Base-by-base conservation (phyloP, 2,113 vertebrate genomes). In the Ailuropoda melanoleuca region DNA sequence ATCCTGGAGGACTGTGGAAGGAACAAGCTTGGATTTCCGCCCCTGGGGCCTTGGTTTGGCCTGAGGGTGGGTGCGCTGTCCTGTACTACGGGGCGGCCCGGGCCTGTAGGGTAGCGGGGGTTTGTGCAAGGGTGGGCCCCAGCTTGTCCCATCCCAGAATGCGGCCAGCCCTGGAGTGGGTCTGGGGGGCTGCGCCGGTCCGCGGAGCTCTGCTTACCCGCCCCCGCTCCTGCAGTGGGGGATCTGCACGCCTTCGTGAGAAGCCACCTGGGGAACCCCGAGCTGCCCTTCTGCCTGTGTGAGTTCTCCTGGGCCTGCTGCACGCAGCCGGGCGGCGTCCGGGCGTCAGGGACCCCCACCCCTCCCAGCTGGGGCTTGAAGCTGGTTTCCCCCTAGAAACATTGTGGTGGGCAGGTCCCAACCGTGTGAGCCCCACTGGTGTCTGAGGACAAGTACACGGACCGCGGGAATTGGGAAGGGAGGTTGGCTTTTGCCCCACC, bases 241-340 rank as follows among this genome's bases (percentile, higher is more conserved):
- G 92, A 97, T 64, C 90, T 99, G 97, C 99, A 66, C 97, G 96
- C 99, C 92, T 99, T 99, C 56, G 99, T 99, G 81, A 98, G 97
- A 98, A 99, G 98, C 96, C 99, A 99, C 95, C 98, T 99, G 97
- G 99, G 99, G 26, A 98, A 99, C 87, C 98, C 99, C 2, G 97
- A 98, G 39, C 98, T 99, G 81, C 96, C 98, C 2, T 99, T 99
- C 97, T 99, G 99, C 98, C 96, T 99, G 70, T 99, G 99, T 99
- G 98, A 99, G 99, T 99, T 99, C 15, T 68, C 17, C 46, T 48
- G 1, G 26, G 26, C 18, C 11, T 58, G 39, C 75, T 46, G 39
- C 11, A 4, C 13, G 14, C 23, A 6, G 11, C 29, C 6, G 21
- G n/a, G 37, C 1, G 12, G 24, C 23, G 1, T 29, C 13, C 15